A percentile compares a stretch with the other conserved stretches of the same genome.
phyloP scores from a whole-genome alignment of 2,888 invertebrate genomes.

The Pasiphila rectangulata region DNA sequence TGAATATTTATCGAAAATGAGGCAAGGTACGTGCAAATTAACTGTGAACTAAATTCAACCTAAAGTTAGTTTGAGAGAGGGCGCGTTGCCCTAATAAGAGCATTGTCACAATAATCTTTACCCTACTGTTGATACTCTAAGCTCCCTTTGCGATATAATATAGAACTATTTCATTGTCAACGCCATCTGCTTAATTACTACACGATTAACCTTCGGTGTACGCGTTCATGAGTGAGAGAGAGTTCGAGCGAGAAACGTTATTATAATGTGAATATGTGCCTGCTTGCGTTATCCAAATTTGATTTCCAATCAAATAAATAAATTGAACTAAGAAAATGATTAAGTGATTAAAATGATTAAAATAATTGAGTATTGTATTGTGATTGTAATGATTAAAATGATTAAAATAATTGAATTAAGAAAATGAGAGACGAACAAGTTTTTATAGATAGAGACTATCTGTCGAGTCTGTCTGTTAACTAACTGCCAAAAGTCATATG shows the following conservation, averaged over 20 bases:
- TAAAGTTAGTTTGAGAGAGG: slow-evolving; percentile 6
- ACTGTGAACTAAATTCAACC: slow-evolving; percentile 8
- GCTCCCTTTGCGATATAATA: neutral
- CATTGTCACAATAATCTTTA: slow-evolving; percentile 14
- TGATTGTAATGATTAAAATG: too few species aligned
- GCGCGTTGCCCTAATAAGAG: slow-evolving; percentile 1
- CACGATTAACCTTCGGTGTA: slow-evolving; percentile 7
- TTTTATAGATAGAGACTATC: too few species aligned
- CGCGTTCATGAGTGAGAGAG: slow-evolving; percentile 13
- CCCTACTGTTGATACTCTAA: slow-evolving; percentile 6
- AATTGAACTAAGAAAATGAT: too few species aligned
- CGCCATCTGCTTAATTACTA: slow-evolving; percentile 21
- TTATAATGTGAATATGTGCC: neutral
- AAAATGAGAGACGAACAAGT: too few species aligned
- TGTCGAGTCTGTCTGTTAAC: too few species aligned
- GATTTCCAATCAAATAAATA: too few species aligned
- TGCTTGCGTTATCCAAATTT: too few species aligned
- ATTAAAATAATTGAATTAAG: too few species aligned
- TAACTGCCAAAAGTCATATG: too few species aligned
- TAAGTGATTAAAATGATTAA: too few species aligned
- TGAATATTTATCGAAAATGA: too few species aligned
- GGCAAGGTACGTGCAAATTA: neutral
- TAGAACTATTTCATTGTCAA: slow-evolving; percentile 18
- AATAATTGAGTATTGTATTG: too few species aligned
- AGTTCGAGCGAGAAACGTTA: slow-evolving; percentile 8